phyloP scores from a whole-genome alignment of 2,888 invertebrate genomes.

The Smittia aterrima region DNA sequence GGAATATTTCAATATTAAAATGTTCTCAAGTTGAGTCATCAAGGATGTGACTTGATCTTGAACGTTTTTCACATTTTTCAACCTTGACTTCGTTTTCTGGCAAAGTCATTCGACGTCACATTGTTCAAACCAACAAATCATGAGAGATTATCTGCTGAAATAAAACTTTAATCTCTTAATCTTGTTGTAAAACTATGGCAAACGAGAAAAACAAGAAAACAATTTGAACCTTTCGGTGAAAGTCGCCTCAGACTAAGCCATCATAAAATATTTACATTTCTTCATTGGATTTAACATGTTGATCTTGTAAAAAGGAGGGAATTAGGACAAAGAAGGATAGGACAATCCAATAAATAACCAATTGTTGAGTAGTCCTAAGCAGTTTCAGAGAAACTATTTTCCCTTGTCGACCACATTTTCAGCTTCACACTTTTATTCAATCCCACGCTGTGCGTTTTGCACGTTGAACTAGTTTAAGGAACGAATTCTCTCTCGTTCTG shows the following conservation, averaged over 20 bases:
- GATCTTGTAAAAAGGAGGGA: conserved; percentile 7
- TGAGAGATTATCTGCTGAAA: conserved; percentile 33
- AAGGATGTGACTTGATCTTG: conserved; percentile 34
- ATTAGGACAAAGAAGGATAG: neutral
- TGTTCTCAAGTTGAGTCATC: neutral
- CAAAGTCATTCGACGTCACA: conserved; percentile 9
- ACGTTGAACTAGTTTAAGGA: neutral
- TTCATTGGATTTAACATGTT: neutral
- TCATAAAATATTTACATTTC: conserved; percentile 7
- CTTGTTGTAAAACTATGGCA: neutral
- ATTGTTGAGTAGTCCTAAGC: neutral
- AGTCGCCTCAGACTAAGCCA: neutral
- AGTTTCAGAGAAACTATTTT: neutral
- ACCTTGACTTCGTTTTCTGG: conserved; percentile 11
- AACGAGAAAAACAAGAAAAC: neutral
- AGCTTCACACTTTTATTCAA: conserved; percentile 27
- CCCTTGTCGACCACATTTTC: neutral
- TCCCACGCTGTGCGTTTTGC: neutral
- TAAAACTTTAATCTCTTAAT: neutral
- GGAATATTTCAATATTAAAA: neutral
- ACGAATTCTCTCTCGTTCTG: neutral
- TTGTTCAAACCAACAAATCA: conserved; percentile 39
- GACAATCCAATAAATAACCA: conserved; percentile 31
- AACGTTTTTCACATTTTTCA: neutral
- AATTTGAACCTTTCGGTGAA: too few species aligned